Conservation (phyloP, 1,140 invertebrate genomes). For the Patella vulgata region DNA sequence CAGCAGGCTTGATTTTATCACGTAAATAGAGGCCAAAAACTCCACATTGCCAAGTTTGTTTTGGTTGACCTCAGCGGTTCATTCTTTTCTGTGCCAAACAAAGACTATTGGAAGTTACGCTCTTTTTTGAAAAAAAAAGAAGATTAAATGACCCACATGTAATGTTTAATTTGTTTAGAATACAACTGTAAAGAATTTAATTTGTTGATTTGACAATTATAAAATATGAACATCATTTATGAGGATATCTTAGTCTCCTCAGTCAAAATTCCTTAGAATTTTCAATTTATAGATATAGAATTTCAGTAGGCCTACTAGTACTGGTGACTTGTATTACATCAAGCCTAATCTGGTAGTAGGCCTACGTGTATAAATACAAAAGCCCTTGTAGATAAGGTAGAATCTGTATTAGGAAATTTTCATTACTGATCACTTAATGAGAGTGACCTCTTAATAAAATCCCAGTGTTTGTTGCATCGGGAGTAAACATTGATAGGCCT, state of each 20-base stretch:
- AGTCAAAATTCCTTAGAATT: too few species aligned
- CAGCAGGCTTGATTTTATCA: neutral
- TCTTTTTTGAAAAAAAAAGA: neutral
- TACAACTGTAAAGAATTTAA: conserved; percentile 2
- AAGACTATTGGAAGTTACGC: neutral
- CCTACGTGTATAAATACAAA: too few species aligned
- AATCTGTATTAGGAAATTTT: neutral
- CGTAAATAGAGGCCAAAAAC: neutral
- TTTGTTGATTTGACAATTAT: too few species aligned
- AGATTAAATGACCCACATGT: neutral
- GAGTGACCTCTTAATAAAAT: neutral
- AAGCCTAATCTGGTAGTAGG: too few species aligned
- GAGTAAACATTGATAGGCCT: too few species aligned
- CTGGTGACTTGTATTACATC: too few species aligned
- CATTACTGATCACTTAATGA: neutral
- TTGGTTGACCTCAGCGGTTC: neutral
- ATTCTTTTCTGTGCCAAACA: conserved; percentile 4
- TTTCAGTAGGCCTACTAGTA: too few species aligned
- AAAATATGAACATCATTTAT: too few species aligned
- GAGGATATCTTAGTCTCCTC: too few species aligned
- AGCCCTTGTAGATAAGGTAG: too few species aligned
- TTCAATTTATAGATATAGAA: too few species aligned
- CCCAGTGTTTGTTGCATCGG: neutral
- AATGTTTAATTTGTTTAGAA: neutral
- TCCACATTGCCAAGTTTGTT: conserved; percentile 2